phyloP scores from a whole-genome alignment of 2,113 vertebrate species.

The Mirza zaza region DNA sequence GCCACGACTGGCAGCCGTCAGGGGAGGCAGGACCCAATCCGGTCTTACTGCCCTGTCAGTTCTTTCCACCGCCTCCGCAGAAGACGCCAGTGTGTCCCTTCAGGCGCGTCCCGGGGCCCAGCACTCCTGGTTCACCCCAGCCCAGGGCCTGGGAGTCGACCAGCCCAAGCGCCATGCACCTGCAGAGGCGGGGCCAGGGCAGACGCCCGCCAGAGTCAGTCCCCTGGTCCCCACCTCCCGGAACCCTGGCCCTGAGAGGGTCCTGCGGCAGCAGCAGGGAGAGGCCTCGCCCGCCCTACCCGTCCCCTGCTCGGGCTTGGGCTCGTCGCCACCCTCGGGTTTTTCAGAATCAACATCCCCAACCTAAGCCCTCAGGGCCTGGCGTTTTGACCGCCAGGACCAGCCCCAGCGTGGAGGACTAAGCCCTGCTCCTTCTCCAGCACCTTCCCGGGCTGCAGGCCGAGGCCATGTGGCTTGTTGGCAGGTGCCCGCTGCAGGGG shows the following conservation, averaged over 20 bases:
- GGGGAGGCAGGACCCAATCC: neutral
- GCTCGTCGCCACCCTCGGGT: neutral
- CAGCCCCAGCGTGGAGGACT: neutral
- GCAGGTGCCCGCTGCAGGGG: too few relatives aligned
- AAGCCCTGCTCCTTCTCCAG: neutral
- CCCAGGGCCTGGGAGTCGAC: neutral
- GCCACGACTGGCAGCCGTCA: fast-evolving
- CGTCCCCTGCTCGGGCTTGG: too few relatives aligned
- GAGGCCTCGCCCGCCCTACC: neutral
- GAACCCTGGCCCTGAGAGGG: neutral
- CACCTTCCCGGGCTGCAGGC: neutral
- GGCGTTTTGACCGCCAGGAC: too few relatives aligned
- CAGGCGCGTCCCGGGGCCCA: neutral
- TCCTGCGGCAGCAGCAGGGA: fast-evolving
- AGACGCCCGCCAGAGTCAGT: neutral
- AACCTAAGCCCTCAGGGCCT: neutral
- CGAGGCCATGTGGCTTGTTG: neutral
- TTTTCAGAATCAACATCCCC: neutral
- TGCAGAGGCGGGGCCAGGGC: fast-evolving
- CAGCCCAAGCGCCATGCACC: neutral
- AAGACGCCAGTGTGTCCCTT: neutral
- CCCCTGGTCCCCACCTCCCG: neutral
- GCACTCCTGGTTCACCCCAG: neutral
- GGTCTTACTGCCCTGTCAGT: neutral
- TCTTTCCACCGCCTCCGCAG: neutral